Evolutionary conservation across 2,113 vertebrate species (phyloP).

Genomic region (Astur gentilis): DNA sequence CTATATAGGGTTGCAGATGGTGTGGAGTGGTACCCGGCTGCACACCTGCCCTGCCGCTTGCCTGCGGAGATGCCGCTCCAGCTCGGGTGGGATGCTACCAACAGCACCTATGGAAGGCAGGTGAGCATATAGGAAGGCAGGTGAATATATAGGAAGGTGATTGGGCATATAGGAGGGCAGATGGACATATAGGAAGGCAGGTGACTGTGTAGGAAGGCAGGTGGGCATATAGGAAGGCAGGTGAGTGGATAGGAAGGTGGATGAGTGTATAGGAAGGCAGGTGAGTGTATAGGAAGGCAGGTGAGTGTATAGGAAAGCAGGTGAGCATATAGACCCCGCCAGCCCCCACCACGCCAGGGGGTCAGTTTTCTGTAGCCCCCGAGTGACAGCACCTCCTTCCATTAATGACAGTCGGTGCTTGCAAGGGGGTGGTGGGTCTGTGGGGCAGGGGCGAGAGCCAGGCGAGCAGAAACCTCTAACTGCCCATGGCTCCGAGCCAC

Average conservation of each 20-base stretch:
- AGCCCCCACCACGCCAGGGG: rapidly evolving
- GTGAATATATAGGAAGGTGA: too few relatives aligned
- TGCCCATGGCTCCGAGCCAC: not conserved
- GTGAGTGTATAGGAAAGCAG: too few relatives aligned
- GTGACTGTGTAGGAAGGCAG: not conserved
- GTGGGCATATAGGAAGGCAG: rapidly evolving
- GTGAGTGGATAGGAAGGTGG: rapidly evolving
- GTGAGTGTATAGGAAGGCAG: not conserved
- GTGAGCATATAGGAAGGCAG: not conserved
- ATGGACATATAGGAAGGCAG: not conserved
- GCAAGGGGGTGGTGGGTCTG: not conserved
- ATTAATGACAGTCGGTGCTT: rapidly evolving
- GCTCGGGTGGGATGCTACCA: not conserved
- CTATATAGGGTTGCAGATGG: rapidly evolving
- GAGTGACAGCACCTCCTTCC: not conserved
- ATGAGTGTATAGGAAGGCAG: rapidly evolving
- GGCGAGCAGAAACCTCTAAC: not conserved
- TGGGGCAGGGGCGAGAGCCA: rapidly evolving
- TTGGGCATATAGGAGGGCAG: not conserved
- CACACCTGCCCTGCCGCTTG: rapidly evolving
- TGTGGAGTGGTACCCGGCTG: not conserved
- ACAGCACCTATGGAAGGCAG: not conserved
- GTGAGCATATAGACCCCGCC: rapidly evolving
- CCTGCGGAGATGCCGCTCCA: rapidly evolving
- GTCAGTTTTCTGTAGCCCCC: not conserved